phyloP scores from a whole-genome alignment of 2,797 vertebrate species.

The Buceros bicornis region DNA sequence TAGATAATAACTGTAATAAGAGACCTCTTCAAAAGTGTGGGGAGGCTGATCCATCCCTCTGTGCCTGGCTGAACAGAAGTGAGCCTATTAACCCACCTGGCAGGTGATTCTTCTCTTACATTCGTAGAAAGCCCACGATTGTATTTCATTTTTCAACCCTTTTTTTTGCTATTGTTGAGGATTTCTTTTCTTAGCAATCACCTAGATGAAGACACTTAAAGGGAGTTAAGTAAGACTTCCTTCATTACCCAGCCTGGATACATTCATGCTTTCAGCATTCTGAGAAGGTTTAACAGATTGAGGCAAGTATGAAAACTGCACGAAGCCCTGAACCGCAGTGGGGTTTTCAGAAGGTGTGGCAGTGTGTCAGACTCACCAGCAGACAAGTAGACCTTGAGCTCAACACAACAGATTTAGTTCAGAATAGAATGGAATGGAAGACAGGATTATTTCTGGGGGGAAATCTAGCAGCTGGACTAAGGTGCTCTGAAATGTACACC shows the following conservation, averaged over 20 bases:
- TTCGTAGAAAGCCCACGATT: not conserved
- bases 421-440: not conserved
- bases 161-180: not conserved
- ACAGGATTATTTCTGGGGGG: not conserved
- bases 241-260: not conserved
- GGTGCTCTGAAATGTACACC: not conserved
- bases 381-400: not conserved
- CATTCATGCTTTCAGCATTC: not conserved
- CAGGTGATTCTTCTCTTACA: not conserved
- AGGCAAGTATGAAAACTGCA: not conserved
- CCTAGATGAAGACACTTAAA: not conserved
- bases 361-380: not conserved
- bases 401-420: not conserved
- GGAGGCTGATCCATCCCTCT: not conserved
- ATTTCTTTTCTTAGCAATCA: not conserved
- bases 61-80: not conserved
- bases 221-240: not conserved
- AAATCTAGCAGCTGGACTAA: not conserved
- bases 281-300: not conserved
- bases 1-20: not conserved
- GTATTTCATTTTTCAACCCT: not conserved
- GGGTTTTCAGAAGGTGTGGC: not conserved
- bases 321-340: not conserved
- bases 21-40: not conserved
- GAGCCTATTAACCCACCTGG: not conserved